Evolutionary conservation across 1,140 invertebrate genomes (phyloP).

Genomic region (Streblospio benedicti): DNA sequence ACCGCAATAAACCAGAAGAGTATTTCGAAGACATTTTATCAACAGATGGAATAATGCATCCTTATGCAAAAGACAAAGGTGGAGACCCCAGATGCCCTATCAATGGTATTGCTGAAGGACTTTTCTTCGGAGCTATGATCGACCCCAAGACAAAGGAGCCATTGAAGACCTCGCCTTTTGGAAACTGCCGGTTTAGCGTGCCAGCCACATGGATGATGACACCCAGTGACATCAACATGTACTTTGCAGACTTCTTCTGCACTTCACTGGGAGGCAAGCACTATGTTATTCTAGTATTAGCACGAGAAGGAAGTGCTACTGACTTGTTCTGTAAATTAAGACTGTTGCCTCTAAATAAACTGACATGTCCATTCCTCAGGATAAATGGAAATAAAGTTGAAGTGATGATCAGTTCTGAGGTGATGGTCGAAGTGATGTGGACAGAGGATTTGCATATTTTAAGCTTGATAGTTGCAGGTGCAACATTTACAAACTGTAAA

Average conservation of each 20-base stretch:
- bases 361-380: conserved; percentile 18
- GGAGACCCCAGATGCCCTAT: conserved; percentile 10
- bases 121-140: conserved; percentile 8
- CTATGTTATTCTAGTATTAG: conserved; percentile 25
- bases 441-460: conserved; percentile 21
- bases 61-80: too few relatives aligned
- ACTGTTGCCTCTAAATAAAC: conserved; percentile 19
- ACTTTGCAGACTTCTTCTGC: conserved; percentile 32
- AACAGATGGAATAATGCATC: background rate
- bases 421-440: conserved; percentile 21
- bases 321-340: conserved; percentile 28
- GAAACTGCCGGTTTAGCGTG: background rate
- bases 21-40: conserved; percentile 3
- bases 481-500: background rate
- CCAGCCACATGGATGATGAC: background rate
- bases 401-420: background rate
- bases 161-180: background rate
- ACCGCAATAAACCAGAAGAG: conserved; percentile 4
- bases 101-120: conserved; percentile 2
- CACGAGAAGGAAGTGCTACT: conserved; percentile 12
- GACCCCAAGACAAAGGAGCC: background rate
- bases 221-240: conserved; percentile 15
- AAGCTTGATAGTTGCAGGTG: background rate
- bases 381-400: conserved; percentile 3
- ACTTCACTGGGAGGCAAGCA: conserved; percentile 20